Evolutionary conservation across 2,113 vertebrate genomes (phyloP).

Genomic region (Corapipo altera): DNA sequence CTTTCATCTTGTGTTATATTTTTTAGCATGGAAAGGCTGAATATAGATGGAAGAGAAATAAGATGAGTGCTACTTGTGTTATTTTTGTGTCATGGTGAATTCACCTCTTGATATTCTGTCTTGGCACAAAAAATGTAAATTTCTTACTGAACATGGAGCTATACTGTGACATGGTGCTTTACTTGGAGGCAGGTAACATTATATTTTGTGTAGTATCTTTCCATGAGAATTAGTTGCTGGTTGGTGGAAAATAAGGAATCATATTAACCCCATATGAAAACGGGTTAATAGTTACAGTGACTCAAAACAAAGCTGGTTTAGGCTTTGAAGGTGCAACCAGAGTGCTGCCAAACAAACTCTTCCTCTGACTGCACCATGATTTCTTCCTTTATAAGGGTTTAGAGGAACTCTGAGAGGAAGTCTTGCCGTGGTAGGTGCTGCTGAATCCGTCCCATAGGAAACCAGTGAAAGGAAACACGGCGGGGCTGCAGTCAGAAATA

Average conservation of each 20-base stretch:
- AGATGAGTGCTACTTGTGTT: rapidly evolving
- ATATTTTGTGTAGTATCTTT: background rate
- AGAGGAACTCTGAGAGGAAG: slow-evolving; percentile 35
- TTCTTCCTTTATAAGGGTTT: slow-evolving; percentile 47
- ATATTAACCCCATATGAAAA: background rate
- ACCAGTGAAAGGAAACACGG: background rate
- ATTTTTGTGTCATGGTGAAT: background rate
- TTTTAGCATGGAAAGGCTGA: background rate
- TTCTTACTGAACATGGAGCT: background rate
- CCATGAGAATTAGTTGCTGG: background rate
- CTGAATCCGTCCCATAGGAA: background rate
- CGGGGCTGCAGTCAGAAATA: background rate
- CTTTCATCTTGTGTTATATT: background rate
- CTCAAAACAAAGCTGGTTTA: background rate
- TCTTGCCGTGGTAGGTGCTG: background rate
- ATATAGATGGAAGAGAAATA: background rate
- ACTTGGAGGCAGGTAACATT: background rate
- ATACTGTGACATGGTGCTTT: background rate
- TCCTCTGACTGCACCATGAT: background rate
- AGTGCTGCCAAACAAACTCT: slow-evolving; percentile 8
- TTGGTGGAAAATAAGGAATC: background rate
- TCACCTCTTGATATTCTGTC: background rate
- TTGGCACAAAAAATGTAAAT: background rate
- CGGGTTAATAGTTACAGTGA: background rate
- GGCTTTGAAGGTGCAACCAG: background rate